Conservation (phyloP, 1,140 invertebrate genomes). For the Polyergus mexicanus region DNA sequence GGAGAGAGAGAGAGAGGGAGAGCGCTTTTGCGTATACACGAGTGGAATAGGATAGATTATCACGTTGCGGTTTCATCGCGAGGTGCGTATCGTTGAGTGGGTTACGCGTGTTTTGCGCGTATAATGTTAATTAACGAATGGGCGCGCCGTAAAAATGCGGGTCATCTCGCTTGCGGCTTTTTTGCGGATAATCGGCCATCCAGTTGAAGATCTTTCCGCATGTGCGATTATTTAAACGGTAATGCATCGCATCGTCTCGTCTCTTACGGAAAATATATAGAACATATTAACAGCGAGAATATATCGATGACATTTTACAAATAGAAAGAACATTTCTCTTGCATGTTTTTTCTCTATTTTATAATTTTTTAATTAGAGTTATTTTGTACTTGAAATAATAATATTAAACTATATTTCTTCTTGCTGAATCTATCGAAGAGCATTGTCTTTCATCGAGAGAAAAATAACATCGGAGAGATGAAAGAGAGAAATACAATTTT, state of each 20-base stretch:
- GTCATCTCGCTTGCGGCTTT: background rate
- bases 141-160: background rate
- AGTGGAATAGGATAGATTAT: conserved; percentile 24
- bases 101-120: conserved; percentile 19
- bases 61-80: conserved; percentile 22
- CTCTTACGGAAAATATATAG: background rate
- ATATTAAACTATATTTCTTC: background rate
- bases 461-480: background rate
- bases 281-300: background rate
- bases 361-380: background rate
- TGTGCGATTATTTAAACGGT: conserved; percentile 25
- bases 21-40: conserved; percentile 20
- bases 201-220: conserved; percentile 24
- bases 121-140: conserved; percentile 18
- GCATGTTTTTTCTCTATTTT: background rate
- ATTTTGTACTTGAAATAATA: background rate
- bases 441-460: background rate
- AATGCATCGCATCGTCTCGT: background rate
- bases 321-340: background rate
- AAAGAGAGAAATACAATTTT: background rate
- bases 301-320: background rate
- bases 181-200: conserved; percentile 31
- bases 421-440: background rate
- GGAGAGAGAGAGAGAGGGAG: background rate
- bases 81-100: conserved; percentile 12